phyloP scores from a whole-genome alignment of 2,113 vertebrate genomes.

The Micronycteris hirsuta region DNA sequence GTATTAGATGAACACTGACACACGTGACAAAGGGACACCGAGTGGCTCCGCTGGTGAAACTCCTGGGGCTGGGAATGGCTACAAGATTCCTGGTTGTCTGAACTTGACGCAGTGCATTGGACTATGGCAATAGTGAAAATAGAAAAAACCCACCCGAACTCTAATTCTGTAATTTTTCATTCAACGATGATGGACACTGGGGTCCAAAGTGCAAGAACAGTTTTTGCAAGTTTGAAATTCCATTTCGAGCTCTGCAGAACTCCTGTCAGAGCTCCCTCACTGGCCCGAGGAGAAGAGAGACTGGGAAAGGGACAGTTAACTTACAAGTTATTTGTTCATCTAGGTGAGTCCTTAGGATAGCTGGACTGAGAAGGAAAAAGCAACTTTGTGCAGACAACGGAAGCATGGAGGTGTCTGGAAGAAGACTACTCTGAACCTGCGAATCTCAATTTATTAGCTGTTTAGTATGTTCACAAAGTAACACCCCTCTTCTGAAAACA shows the following conservation, averaged over 20 bases:
- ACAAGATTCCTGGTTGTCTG: background rate
- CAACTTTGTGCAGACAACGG: background rate
- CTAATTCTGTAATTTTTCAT: background rate
- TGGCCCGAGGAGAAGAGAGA: background rate
- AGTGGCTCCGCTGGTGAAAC: background rate
- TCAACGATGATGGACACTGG: background rate
- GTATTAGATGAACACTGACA: background rate
- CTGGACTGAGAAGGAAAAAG: background rate
- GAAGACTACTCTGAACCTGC: background rate
- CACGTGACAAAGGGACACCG: background rate
- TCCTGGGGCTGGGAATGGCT: background rate
- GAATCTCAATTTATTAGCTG: background rate
- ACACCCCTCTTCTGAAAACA: background rate
- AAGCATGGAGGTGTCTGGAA: background rate
- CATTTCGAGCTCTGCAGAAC: background rate
- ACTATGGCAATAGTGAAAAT: background rate
- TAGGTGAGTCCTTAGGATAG: background rate
- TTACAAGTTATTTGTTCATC: background rate
- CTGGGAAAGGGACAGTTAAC: background rate
- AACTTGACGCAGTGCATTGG: background rate
- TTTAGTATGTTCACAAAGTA: background rate
- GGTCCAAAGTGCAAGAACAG: background rate
- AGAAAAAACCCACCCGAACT: background rate
- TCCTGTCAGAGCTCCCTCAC: background rate
- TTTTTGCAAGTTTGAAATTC: background rate